These are phyloP conservation scores for Ovis canadensis DNA, from an alignment of 2,113 vertebrate genomes.

Conservation along the genomic window DNA sequence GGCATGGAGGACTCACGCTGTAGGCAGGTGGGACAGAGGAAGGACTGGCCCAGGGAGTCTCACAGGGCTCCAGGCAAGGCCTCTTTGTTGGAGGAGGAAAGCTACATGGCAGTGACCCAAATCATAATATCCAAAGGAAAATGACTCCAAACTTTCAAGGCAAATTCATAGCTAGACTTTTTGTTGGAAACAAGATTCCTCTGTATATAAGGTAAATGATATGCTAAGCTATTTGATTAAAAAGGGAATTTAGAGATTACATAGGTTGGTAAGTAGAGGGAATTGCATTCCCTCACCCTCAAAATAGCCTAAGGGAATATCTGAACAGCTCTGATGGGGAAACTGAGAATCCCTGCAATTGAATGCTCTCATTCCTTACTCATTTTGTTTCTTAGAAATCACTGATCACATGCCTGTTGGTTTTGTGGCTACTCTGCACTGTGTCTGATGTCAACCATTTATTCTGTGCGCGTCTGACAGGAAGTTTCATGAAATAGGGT, in stretches of 20 bases:
- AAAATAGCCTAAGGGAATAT: background rate
- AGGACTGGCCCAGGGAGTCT: background rate
- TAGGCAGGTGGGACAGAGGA: background rate
- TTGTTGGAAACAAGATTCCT: background rate
- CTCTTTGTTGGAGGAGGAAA: no score
- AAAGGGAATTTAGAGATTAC: background rate
- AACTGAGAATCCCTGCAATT: background rate
- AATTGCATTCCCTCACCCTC: background rate
- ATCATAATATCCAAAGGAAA: background rate
- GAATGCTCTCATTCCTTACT: accelerated
- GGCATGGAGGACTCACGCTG: background rate
- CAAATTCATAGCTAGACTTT: background rate
- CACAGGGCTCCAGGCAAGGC: background rate
- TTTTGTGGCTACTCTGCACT: background rate
- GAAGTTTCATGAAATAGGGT: background rate
- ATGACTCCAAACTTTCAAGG: background rate
- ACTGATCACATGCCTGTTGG: background rate
- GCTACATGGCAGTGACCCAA: background rate
- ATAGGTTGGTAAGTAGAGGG: background rate
- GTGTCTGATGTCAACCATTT: background rate
- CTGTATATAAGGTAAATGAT: background rate
- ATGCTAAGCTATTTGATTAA: background rate
- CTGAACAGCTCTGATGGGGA: background rate
- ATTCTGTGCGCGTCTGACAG: background rate
- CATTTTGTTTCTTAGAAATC: background rate